Conservation (phyloP, 2,113 vertebrate genomes). For the Hirundichthys speculiger region DNA sequence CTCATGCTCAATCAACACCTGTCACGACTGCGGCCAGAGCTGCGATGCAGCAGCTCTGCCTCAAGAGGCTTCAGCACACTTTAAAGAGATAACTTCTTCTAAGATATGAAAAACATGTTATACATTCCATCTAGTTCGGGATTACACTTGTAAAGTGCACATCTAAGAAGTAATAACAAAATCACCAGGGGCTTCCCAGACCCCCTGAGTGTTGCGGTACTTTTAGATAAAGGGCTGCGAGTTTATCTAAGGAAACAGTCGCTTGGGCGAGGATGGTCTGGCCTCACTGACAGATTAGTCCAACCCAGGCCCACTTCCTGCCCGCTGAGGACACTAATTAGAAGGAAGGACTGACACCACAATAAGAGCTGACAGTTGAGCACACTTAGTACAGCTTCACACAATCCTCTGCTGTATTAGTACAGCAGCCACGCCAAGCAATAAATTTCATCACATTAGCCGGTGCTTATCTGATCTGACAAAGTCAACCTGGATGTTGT, state of each 20-base stretch:
- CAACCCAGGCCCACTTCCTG: conserved; percentile 97
- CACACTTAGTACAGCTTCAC: conserved; percentile 77
- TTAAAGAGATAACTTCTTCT: neutral
- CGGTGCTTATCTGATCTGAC: conserved; percentile 75
- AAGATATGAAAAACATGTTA: neutral
- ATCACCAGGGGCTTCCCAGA: conserved; percentile 74
- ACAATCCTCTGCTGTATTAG: conserved; percentile 63
- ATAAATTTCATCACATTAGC: conserved; percentile 71
- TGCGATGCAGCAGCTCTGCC: conserved; percentile 16
- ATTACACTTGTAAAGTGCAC: conserved; percentile 34
- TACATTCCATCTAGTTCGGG: conserved; percentile 12
- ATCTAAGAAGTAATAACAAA: conserved; percentile 60
- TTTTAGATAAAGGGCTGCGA: conserved; percentile 75
- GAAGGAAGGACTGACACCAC: conserved; percentile 91
- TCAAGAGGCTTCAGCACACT: conserved; percentile 3
- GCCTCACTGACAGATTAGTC: conserved; percentile 96
- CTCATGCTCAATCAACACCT: conserved; percentile 92
- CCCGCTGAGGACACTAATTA: conserved; percentile 98
- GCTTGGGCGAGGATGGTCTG: conserved; percentile 93
- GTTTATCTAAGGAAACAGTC: conserved; percentile 99
- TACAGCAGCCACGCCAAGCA: conserved; percentile 55
- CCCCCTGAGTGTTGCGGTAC: conserved; percentile 73
- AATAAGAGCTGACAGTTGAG: conserved; percentile 96
- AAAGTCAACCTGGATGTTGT: conserved; percentile 74
- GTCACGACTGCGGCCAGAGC: conserved; percentile 79